Conservation (phyloP, 2,888 invertebrate genomes). For the Agapetus fuscipes region DNA sequence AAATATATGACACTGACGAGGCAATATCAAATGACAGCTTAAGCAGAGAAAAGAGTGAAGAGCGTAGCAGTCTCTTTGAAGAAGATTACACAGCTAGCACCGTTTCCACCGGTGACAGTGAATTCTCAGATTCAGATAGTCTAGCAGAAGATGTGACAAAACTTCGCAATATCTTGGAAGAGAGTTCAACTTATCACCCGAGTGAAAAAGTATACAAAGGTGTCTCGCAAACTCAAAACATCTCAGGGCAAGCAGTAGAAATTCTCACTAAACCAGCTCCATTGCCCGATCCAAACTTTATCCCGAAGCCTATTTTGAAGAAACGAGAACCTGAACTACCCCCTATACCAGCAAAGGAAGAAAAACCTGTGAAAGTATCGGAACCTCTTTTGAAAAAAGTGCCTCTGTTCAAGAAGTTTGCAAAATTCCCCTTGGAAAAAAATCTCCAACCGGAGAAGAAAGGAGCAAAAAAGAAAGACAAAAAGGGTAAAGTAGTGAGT, state of each 20-base stretch:
- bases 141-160: slow-evolving; percentile 31
- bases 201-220: slow-evolving; percentile 36
- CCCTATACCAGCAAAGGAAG: slow-evolving; percentile 11
- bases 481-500: slow-evolving; percentile 20
- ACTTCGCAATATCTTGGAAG: slow-evolving; percentile 29
- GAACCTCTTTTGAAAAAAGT: slow-evolving; percentile 17
- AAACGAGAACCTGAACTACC: slow-evolving; percentile 38
- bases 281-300: slow-evolving; percentile 58
- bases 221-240: slow-evolving; percentile 29
- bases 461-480: slow-evolving; percentile 24
- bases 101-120: slow-evolving; percentile 41
- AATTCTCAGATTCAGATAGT: slow-evolving; percentile 38
- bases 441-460: slow-evolving; percentile 18
- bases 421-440: slow-evolving; percentile 19
- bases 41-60: slow-evolving; percentile 30
- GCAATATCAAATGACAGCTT: slow-evolving; percentile 24
- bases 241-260: slow-evolving; percentile 46
- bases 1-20: slow-evolving; percentile 3
- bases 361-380: slow-evolving; percentile 21
- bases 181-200: slow-evolving; percentile 61
- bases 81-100: slow-evolving; percentile 57
- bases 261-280: slow-evolving; percentile 51
- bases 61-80: slow-evolving; percentile 44
- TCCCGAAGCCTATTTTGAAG: slow-evolving; percentile 74
- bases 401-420: slow-evolving; percentile 18